Evolutionary conservation across 2,113 vertebrate species (phyloP).

Genomic region (Psittacula cyanocephala): DNA sequence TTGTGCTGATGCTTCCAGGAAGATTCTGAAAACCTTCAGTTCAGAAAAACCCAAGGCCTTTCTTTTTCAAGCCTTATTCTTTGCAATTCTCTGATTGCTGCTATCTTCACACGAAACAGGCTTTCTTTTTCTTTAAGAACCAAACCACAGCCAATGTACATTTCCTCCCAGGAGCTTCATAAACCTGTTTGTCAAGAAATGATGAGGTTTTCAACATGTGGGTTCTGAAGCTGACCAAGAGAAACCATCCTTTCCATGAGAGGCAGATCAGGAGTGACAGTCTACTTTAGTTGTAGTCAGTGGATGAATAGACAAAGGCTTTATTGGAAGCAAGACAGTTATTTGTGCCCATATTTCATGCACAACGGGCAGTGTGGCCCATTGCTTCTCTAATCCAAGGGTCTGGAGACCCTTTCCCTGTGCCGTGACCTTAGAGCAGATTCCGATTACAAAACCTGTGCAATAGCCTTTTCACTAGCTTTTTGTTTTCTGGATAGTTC

Average conservation of each 20-base stretch:
- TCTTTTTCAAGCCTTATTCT: not conserved
- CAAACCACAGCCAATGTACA: not conserved
- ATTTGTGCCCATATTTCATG: not conserved
- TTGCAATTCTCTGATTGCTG: not conserved
- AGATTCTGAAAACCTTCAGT: not conserved
- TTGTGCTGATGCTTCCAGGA: constrained; percentile 2
- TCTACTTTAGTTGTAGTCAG: not conserved
- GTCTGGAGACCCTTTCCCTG: not conserved
- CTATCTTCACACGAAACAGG: not conserved
- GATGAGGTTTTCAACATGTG: not conserved
- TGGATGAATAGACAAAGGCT: not conserved
- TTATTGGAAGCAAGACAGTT: not conserved
- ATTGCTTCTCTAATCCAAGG: not conserved
- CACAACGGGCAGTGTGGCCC: not conserved
- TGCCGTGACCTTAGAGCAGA: not conserved
- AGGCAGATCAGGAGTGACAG: not conserved
- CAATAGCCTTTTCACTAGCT: not conserved
- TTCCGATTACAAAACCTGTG: not conserved
- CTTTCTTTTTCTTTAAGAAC: not conserved
- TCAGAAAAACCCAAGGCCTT: not conserved
- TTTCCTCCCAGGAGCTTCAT: not conserved
- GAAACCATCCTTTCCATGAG: not conserved
- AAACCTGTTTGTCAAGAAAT: not conserved
- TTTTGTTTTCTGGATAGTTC: not conserved
- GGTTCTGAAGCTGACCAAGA: not conserved